A percentile compares a stretch with the other conserved stretches of the same genome.
These are phyloP conservation scores for Gymnothorax reevesii DNA, from an alignment of 2,797 vertebrate genomes.

Conservation along the genomic window DNA sequence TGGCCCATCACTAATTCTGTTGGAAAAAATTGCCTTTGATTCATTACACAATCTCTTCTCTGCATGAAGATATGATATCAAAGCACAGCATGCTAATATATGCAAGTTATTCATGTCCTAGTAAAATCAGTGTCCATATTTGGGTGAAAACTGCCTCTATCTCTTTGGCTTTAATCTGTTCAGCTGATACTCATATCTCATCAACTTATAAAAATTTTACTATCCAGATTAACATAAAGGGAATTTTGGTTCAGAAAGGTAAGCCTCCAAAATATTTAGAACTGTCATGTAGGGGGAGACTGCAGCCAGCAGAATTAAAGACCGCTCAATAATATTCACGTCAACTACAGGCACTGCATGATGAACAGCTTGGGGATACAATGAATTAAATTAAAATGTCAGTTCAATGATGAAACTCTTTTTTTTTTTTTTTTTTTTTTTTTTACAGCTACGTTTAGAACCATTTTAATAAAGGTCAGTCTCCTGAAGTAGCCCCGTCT, in stretches of 20 bases:
- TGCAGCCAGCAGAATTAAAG: background rate
- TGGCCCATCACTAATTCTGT: background rate
- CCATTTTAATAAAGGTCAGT: conserved; percentile 18
- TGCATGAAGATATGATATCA: background rate
- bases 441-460: background rate
- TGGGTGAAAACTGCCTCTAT: background rate
- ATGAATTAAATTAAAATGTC: background rate
- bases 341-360: background rate
- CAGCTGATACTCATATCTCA: background rate
- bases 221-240: background rate
- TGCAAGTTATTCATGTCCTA: background rate
- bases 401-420: background rate
- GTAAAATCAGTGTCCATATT: background rate
- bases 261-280: background rate
- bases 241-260: background rate
- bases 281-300: background rate
- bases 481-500: conserved; percentile 17
- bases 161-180: background rate
- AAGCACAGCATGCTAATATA: background rate
- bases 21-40: background rate
- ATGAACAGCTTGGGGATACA: background rate
- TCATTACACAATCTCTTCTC: background rate
- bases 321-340: background rate
- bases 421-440: background rate
- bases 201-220: background rate